Base-by-base conservation (phyloP, 1,140 invertebrate species). In the Tetramorium parvispinum region DNA sequence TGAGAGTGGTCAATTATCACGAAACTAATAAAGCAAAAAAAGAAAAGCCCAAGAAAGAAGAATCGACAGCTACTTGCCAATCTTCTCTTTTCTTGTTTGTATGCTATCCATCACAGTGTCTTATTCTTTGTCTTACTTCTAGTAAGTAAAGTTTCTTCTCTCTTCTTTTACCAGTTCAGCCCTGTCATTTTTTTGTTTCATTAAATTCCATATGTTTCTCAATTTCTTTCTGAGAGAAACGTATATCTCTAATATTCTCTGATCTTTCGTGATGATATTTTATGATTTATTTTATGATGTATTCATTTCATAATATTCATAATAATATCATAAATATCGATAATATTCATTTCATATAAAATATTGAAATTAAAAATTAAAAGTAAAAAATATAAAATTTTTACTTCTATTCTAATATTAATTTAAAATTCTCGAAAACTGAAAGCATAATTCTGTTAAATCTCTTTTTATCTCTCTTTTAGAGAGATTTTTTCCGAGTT, bases 1-100 rank as follows among this genome's bases (percentile, higher is more conserved):
- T 70, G 61, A 85, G 16, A 43, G 40, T 51, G 37, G 70, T 61
- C 81, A 87, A 87, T 87, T 87, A 87, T 75, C 70, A 49, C 51
- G 16, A 65, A 21, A 49, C 27, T 85, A 87, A 87, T 87, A 43
- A 87, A 87, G 81, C 51, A 59, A 82, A 49, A 46, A 40, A 46
- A 43, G 49, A 57, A 24, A 6, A 49, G 11, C 43, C 13, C 5
- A 63, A 63, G 83, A 82, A 49, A 46, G 71, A 77, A 70, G n/a
- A 71, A 82, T 82, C 24, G 40, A 82, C 51, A 21, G 40, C 66
- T 32, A 73, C 66, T 43, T 59, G n/a, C 55, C 40, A 43, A 81
- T 55, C 40, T 78, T 11, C 7, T 66, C 65, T 18, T 18, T 85
- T 65, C 46, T 77, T 63, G 73, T 79, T 49, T 55, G n/a, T 18